These are phyloP conservation scores for Hepsetus odoe DNA, from an alignment of 2,113 vertebrate genomes.

Conservation along the genomic window DNA sequence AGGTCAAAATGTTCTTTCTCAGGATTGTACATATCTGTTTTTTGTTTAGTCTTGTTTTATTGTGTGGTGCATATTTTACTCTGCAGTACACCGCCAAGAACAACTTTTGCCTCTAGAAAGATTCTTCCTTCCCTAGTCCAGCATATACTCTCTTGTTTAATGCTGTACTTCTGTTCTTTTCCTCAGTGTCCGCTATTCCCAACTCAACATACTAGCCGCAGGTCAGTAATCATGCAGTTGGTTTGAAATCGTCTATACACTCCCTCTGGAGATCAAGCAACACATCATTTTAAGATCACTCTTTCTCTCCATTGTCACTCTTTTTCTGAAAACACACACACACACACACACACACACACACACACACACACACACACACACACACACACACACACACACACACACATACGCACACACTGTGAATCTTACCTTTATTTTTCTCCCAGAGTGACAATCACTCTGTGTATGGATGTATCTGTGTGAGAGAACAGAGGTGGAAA, in stretches of 20 bases:
- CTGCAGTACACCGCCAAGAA: not conserved
- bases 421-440: not conserved
- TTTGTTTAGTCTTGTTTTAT: not conserved
- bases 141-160: not conserved
- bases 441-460: not conserved
- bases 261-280: constrained; percentile 2
- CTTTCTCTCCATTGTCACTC: not conserved
- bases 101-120: not conserved
- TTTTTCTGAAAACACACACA: not conserved
- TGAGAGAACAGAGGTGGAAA: not conserved
- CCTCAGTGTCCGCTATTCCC: not conserved
- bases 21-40: not conserved
- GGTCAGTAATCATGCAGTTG: constrained; percentile 19
- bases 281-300: not conserved
- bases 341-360: not conserved
- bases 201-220: not conserved
- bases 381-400: not conserved
- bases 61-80: not conserved
- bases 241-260: constrained; percentile 3
- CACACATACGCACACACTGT: not conserved
- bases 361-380: not conserved
- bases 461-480: not conserved
- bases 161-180: not conserved
- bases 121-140: not conserved
- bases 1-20: not conserved